Evolutionary conservation across 2,113 vertebrate species (phyloP), one percentile per base, ranked within the genome.

Genomic region (Cardinalis cardinalis): DNA sequence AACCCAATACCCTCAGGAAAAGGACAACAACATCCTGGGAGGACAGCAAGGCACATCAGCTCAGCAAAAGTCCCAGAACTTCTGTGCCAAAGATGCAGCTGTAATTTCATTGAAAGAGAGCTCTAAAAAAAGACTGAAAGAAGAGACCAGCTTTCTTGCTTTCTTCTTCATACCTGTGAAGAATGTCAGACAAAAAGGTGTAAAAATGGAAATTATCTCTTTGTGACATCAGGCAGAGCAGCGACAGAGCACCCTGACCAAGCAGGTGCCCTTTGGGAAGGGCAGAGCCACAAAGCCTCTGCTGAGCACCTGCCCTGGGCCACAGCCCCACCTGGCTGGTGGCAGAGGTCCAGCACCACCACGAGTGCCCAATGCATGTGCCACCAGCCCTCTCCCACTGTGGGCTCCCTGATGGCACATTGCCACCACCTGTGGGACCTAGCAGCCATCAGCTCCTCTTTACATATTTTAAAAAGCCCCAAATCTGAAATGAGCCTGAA

Each of bases 281-380:
- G 36, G 70, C 23, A 53, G 38, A 86, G 59, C 51, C 51, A 48
- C 8, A 9, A 83, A 79, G 63, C 18, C 21, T 36, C 38, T 46
- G 18, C 51, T 40, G 31, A 76, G 41, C 16, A 4, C 12, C 9
- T 2, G 28, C 36, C 43, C 53, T 51, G 6, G 15, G 44, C 21
- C 44, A 60, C 7, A 41, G 7, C 7, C 4, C 25, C 3, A 0
- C 2, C 1, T 1, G 2, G 29, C 4, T 84, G 48, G 19, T 7
- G 38, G 48, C 80, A 88, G 34, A 73, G 25, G 17, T 32, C 46
- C 72, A 58, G 41, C 68, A 79, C 46, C 43, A 80, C 36, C 3
- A 41, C 0, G 0, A 73, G 21, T 1, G 0, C 29, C n/a, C 14
- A 12, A 3, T 6, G 31, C 17, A 29, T 8, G 16, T 44, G 36